Evolutionary conservation across 2,113 vertebrate species (phyloP).

Genomic region (Cheilinus undulatus): DNA sequence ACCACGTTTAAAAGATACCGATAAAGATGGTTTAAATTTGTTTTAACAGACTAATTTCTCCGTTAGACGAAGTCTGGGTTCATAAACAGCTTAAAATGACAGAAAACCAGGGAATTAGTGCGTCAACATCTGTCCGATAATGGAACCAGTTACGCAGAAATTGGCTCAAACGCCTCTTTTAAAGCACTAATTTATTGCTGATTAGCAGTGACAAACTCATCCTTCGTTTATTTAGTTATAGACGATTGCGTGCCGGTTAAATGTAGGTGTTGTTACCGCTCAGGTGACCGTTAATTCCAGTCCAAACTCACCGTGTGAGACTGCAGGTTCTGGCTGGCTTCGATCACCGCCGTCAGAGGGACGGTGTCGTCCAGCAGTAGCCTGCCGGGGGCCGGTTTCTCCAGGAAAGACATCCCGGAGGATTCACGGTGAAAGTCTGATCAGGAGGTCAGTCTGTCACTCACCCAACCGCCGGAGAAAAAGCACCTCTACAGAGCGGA

Average conservation of each 20-base stretch:
- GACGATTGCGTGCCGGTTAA: fast-evolving
- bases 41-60: fast-evolving
- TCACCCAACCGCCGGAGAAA: background rate
- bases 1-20: background rate
- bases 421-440: background rate
- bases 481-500: background rate
- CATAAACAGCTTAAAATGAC: background rate
- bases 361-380: conserved; percentile 92
- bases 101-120: fast-evolving
- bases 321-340: conserved; percentile 93
- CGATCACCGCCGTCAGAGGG: conserved; percentile 90
- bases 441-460: conserved; percentile 9
- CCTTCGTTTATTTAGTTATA: no score
- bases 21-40: fast-evolving
- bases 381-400: conserved; percentile 87
- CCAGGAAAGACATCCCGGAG: conserved; percentile 89
- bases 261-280: background rate
- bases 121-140: conserved; percentile 42
- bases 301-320: conserved; percentile 91
- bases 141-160: conserved; percentile 41
- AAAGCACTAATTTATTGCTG: background rate
- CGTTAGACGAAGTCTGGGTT: background rate
- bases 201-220: no score
- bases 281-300: no score
- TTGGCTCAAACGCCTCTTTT: conserved; percentile 1